Base-by-base conservation (phyloP, 2,797 vertebrate genomes). In the Hafferia zeledoni region DNA sequence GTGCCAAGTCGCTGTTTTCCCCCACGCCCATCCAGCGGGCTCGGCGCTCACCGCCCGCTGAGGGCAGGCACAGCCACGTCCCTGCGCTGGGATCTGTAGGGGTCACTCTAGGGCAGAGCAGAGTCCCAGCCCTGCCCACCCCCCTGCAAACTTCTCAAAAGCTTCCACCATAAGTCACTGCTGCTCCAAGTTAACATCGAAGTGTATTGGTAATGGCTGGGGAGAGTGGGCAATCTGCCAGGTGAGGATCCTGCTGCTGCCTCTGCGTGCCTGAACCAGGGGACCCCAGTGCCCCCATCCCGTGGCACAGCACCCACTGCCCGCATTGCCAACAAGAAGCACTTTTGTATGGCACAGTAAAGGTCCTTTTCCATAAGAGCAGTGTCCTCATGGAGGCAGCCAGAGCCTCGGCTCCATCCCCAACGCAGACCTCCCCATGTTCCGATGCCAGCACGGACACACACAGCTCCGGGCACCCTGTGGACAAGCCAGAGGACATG, bases 291-390 rank as follows among this genome's bases (percentile, higher is more conserved):
- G 67, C 50, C 39, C 80, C 81, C 59, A 23, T 33, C 41, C 64
- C 14, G 1, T 10, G 49, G 3, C 72, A 5, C 43, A 0, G 50
- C 9, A 2, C 43, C 16, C 9, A 0, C n/a, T n/a, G 52, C 87
- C 75, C 83, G 11, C 11, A 8, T 3, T 8, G 3, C 9, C 55
- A 3, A 47, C 65, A 81, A 65, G 76, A 90, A 63, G 55, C 0
- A 6, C 47, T 72, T 82, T 53, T 64, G 44, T 56, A 10, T 60
- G 53, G 53, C 77, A 39, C 72, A 9, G 31, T 4, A 35, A 87
- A 92, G 88, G 68, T 67, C 75, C 30, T 91, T 79, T 44, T 33
- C 79, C 16, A 0, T 39, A 5, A 56, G 56, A 63, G 56, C 56
- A n/a, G 63, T n/a, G 78, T 64, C 7, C 27, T 56, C 23, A 16